phyloP scores from a whole-genome alignment of 1,140 invertebrate genomes.

The Sycobia sp. region DNA sequence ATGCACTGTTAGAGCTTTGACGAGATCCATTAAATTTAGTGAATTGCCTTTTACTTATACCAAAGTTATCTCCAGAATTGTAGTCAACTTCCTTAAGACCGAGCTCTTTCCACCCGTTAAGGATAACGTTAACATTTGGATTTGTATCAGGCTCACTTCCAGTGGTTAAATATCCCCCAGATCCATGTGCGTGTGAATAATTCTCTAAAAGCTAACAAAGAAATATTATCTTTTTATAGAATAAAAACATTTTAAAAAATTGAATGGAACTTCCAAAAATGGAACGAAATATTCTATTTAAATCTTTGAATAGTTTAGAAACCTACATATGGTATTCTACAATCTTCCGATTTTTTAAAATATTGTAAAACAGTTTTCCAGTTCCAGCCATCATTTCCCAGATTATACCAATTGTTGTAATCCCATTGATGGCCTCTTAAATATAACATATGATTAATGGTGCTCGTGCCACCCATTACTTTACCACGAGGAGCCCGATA shows the following conservation, averaged over 20 bases:
- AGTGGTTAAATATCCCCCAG: conserved; percentile 14
- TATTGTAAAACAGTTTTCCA: conserved; percentile 64
- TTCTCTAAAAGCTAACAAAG: conserved; percentile 32
- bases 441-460: conserved; percentile 11
- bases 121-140: conserved; percentile 22
- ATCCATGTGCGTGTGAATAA: not conserved
- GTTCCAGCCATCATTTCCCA: conserved; percentile 68
- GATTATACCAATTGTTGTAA: conserved; percentile 23
- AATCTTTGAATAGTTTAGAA: not conserved
- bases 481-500: conserved; percentile 1
- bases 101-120: conserved; percentile 22
- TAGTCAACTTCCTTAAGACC: conserved; percentile 11
- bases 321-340: conserved; percentile 20
- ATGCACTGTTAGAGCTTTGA: conserved; percentile 22
- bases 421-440: conserved; percentile 13
- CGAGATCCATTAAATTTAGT: not conserved
- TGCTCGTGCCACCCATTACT: conserved; percentile 26
- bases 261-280: not conserved
- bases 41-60: not conserved
- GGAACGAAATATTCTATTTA: not conserved
- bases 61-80: conserved; percentile 16
- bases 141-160: conserved; percentile 21
- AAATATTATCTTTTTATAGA: not conserved
- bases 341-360: conserved; percentile 60
- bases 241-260: not conserved